phyloP scores from a whole-genome alignment of 2,797 vertebrate species.

The Australoheros facetus region DNA sequence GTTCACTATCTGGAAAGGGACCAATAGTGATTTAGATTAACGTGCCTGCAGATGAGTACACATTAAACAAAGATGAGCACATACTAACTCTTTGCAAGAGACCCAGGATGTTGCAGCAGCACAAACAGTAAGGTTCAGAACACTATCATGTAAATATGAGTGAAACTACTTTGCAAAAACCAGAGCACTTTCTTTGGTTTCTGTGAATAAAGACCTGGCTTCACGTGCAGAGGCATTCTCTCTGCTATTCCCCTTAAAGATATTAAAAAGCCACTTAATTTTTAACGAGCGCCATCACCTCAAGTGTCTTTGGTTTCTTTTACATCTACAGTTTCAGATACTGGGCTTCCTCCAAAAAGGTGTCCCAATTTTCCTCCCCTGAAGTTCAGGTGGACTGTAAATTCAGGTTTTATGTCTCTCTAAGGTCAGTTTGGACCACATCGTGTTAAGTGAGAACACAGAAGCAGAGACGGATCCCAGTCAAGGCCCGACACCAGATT shows the following conservation, averaged over 20 bases:
- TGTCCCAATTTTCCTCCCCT: constrained; percentile 30
- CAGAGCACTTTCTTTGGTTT: background rate
- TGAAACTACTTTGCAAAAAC: background rate
- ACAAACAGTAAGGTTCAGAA: background rate
- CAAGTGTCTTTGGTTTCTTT: constrained; percentile 42
- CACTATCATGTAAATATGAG: background rate
- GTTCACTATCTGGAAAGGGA: constrained; percentile 90
- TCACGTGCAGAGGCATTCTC: background rate
- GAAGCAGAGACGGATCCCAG: constrained; percentile 20
- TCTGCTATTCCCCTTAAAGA: constrained; percentile 35
- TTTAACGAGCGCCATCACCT: constrained; percentile 52
- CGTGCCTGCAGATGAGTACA: background rate
- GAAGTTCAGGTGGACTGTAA: constrained; percentile 53
- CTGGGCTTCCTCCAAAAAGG: constrained; percentile 34
- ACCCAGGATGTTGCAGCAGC: no score
- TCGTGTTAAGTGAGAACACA: constrained; percentile 55
- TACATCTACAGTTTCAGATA: constrained; percentile 29
- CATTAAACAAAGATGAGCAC: no score
- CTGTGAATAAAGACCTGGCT: constrained; percentile 14
- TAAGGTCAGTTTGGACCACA: constrained; percentile 44
- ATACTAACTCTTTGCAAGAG: no score
- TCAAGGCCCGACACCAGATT: constrained; percentile 27
- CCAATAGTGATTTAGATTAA: constrained; percentile 10
- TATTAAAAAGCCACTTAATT: constrained; percentile 35
- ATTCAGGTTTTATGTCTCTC: constrained; percentile 48